Evolutionary conservation across 2,888 invertebrate species (phyloP).

Genomic region (Diarsia brunnea): DNA sequence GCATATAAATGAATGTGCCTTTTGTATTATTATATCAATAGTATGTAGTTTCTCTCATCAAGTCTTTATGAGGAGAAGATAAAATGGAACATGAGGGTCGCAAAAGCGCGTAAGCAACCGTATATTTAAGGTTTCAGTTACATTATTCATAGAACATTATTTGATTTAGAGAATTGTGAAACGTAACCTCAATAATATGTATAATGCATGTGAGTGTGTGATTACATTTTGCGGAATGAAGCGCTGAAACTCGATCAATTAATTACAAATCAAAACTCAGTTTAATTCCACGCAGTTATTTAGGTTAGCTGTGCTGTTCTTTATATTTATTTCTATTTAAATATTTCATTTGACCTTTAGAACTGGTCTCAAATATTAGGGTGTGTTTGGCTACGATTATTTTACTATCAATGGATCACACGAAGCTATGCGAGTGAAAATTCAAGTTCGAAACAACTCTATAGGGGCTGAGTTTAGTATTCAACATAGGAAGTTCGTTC

Average conservation of each 20-base stretch:
- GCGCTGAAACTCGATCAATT: conserved; percentile 61
- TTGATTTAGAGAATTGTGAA: conserved; percentile 52
- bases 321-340: conserved; percentile 14
- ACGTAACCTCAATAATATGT: conserved; percentile 48
- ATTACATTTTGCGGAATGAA: conserved; percentile 55
- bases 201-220: conserved; percentile 62
- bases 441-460: conserved; percentile 23
- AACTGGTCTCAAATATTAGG: conserved; percentile 8
- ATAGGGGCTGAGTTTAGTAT: not conserved
- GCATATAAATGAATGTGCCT: no score
- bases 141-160: not conserved
- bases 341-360: conserved; percentile 2
- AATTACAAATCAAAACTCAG: conserved; percentile 56
- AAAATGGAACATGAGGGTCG: not conserved
- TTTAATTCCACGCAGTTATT: conserved; percentile 57
- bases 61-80: not conserved
- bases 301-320: conserved; percentile 55
- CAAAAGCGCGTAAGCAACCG: not conserved
- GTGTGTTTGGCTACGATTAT: conserved; percentile 29
- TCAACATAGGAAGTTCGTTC: no score
- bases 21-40: no score
- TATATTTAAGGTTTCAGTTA: not conserved
- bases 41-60: not conserved
- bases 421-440: conserved; percentile 43
- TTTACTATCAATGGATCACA: conserved; percentile 40